phyloP scores from a whole-genome alignment of 2,113 vertebrate genomes.

The Odocoileus virginianus region DNA sequence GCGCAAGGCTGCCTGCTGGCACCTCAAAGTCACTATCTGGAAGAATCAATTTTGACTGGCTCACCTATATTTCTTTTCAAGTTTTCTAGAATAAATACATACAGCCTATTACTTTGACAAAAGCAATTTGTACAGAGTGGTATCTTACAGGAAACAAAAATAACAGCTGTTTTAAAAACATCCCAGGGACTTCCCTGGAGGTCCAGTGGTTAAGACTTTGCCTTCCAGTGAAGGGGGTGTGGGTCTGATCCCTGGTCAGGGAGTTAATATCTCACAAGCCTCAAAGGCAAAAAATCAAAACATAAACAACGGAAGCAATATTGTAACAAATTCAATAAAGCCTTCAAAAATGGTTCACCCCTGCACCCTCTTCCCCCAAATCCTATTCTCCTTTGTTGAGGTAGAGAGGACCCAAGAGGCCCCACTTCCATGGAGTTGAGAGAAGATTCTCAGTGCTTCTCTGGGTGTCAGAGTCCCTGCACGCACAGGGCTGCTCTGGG shows the following conservation, averaged over 20 bases:
- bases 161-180: background rate
- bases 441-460: rapidly evolving
- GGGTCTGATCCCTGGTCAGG: background rate
- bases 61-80: background rate
- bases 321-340: background rate
- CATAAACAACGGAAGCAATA: background rate
- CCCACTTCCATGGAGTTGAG: rapidly evolving
- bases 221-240: background rate
- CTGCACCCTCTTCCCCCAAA: background rate
- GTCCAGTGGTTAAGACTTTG: background rate
- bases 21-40: background rate
- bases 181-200: background rate
- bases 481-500: background rate
- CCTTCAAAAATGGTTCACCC: background rate
- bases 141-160: background rate
- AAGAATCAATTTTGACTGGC: background rate
- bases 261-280: background rate
- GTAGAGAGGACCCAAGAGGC: background rate
- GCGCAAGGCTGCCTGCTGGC: rapidly evolving
- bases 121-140: background rate
- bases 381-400: background rate
- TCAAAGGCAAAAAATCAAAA: background rate
- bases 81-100: background rate
- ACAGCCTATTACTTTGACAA: background rate
- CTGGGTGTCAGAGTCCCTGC: rapidly evolving